Evolutionary conservation across 2,113 vertebrate genomes (phyloP), one percentile per base, ranked within the genome.

Genomic region (Trinectes maculatus): DNA sequence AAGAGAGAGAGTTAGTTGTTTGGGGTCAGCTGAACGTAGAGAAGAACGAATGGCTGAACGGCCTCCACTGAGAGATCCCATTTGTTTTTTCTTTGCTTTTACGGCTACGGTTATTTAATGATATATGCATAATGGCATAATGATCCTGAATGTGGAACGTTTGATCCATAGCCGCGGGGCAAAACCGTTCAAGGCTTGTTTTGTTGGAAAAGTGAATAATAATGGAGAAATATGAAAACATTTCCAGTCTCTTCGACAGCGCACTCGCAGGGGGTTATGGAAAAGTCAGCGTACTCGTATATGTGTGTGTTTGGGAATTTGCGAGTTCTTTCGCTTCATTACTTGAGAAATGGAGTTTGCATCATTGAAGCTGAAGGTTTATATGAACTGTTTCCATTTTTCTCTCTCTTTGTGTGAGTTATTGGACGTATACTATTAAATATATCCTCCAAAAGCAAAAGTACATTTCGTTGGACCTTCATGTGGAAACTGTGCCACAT

Each of bases 101-200:
- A n/a, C 11, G 49, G 13, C 26, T 66, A 60, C 37, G 60, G 16
- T 56, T 70, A 72, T 31, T 78, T 22, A 19, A 18, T 37, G 55
- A 74, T 74, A 61, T 34, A 21, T 46, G 43, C 56, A 67, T 66
- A 67, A 70, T 46, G 46, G 43, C 56, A 67, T 66, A 67, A 70
- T 46, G 46, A 67, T 65, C 73, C 51, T 36, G 49, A 71, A 66
- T 63, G 74, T 71, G 26, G 49, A 36, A 62, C 47, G 59, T 77
- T 66, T 82, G 46, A 87, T 60, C 29, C 28, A 33, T 40, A 80
- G 61, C 73, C 64, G 52, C 42, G 6, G 56, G 66, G 43, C 53
- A 33, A 71, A 82, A 65, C 44, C 51, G 62, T 78, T 76, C 48
- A 65, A 71, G 53, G 63, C 57, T 61, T 81, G 58, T 79, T 73